Evolutionary conservation across 2,888 invertebrate species (phyloP), one percentile per base, ranked within the genome.

Genomic region (Dione juno): DNA sequence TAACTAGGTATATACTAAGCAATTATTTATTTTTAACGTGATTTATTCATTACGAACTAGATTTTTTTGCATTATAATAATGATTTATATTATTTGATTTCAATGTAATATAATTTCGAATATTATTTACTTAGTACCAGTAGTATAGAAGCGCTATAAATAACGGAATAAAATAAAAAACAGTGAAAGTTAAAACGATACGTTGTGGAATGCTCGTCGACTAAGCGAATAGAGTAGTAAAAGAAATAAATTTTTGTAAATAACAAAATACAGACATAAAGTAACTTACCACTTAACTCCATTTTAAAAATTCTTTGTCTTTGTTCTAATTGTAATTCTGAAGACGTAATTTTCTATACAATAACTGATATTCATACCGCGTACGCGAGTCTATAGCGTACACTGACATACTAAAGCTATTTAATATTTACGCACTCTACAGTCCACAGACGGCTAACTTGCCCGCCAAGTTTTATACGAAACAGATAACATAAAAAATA

Each of bases 401-500:
- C 50, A 50, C 19, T 37, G 35, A 10, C 35, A 35, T n/a, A n/a
- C 37, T 10, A 37, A 37, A 37, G 16, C n/a, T n/a, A n/a, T n/a
- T n/a, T n/a, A n/a, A n/a, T 54, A 37, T 54, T 54, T 54, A 54
- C 37, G 37, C 54, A 54, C 35, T 54, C 54, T n/a, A n/a, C n/a
- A 35, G 35, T 16, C 54, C 37, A 54, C 37, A 54, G 54, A 54
- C 54, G 28, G 5, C n/a, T 28, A n/a, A 35, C 37, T 54, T 54
- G 37, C 54, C 11, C 54, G 54, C 54, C 37, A 54, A 54, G 54
- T n/a, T 54, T 54, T 54, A 14, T 16, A 28, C n/a, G 53, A 16
- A n/a, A 54, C 54, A 54, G 54, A 54, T n/a, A 16, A n/a, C 9
- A 35, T n/a, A 54, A 9, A 37, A 54, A 37, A 37, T 9, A 37